Evolutionary conservation across 1,140 invertebrate species (phyloP), one percentile per base, ranked within the genome.

Genomic region (Aphelenchoides besseyi): DNA sequence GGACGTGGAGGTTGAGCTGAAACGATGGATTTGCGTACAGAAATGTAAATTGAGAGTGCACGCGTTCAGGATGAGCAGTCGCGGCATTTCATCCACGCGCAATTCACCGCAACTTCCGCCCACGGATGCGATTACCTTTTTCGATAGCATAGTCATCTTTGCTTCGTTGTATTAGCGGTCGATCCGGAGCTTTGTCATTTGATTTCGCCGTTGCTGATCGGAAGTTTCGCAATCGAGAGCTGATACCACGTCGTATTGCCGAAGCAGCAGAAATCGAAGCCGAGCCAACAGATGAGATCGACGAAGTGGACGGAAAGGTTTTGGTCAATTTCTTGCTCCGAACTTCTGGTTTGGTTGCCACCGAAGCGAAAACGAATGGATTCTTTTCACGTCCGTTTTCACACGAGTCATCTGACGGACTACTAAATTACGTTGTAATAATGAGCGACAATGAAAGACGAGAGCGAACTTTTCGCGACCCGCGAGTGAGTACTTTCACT

Each of bases 1-100:
- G 52, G 70, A 18, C 41, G 36, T 18, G 76, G 12, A 16, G 64
- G 57, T 29, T 77, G 71, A 28, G 79, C 75, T 77, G 41, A 68
- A 73, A 71, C n/a, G 12, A 3, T 23, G 12, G 64, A 66, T n/a
- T n/a, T n/a, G n/a, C n/a, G 23, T 30, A 28, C 28, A 36, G 3
- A 5, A 73, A 28, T 9, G 30, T 75, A 1, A 29, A 59, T 41
- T 52, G 9, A 33, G 23, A 9, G 16, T 18, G 18, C 57, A n/a
- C 59, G 41, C 41, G 41, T 48, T 48, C 41, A 23, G 41, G 41
- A 48, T 48, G 41, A 48, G 41, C 41, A 48, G 41, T 48, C 41
- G n/a, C n/a, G 41, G 41, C 41, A 48, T 48, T 48, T 48, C 59
- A 48, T 30, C 59, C 59, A 18, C 57, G 16, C 59, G 18, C 59